phyloP scores from a whole-genome alignment of 1,140 invertebrate species.

The Choristoneura fumiferana region DNA sequence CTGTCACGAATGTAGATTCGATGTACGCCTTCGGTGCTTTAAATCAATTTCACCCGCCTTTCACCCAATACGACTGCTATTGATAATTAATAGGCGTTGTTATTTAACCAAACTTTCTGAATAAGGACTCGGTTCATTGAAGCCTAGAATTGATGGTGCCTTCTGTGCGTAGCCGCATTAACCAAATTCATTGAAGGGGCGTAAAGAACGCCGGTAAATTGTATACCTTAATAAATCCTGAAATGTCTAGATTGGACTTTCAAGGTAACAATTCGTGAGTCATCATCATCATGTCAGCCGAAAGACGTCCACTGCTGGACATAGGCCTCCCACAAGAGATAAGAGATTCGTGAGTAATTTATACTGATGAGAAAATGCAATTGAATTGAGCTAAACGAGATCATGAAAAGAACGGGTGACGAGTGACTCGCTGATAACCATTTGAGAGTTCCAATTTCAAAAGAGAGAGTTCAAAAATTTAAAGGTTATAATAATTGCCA shows the following conservation, averaged over 20 bases:
- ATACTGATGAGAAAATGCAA: no score
- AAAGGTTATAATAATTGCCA: no score
- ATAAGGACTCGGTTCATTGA: conserved; percentile 57
- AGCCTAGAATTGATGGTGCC: conserved; percentile 53
- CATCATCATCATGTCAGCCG: no score
- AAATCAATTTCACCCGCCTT: conserved; percentile 41
- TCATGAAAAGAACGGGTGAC: no score
- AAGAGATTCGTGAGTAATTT: no score
- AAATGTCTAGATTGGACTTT: background rate
- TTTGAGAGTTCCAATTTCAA: no score
- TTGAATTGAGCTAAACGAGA: no score
- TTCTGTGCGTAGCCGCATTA: background rate
- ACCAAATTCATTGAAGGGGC: background rate
- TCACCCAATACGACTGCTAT: conserved; percentile 35
- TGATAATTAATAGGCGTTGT: conserved; percentile 59
- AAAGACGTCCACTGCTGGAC: no score
- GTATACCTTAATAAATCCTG: background rate
- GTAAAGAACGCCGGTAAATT: background rate
- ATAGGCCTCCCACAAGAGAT: no score
- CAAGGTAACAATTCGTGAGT: background rate
- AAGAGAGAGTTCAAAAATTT: no score
- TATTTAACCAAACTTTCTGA: conserved; percentile 54
- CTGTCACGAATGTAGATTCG: background rate
- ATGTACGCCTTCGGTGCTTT: conserved; percentile 19
- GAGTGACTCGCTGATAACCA: no score